phyloP scores from a whole-genome alignment of 2,888 invertebrate species.

The Tyria jacobaeae region DNA sequence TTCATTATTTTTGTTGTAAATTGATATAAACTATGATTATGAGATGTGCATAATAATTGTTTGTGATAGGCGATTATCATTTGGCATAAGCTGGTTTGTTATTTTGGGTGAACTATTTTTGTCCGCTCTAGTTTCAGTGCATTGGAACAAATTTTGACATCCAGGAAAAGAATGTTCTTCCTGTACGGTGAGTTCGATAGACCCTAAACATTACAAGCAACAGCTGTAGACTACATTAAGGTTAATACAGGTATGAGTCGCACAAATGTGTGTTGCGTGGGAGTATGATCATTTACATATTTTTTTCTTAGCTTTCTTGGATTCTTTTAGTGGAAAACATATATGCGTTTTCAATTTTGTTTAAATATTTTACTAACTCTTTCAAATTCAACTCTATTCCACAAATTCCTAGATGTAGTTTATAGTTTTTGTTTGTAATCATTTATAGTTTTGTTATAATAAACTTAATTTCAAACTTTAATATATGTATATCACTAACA shows the following conservation, averaged over 20 bases:
- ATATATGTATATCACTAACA: no score
- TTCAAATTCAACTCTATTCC: not conserved
- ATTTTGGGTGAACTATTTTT: conserved; percentile 85
- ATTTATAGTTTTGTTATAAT: not conserved
- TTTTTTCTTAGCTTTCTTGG: conserved; percentile 54
- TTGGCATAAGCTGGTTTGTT: conserved; percentile 59
- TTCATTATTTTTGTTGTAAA: conserved; percentile 34
- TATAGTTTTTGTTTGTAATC: not conserved
- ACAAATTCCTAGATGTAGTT: not conserved
- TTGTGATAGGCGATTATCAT: conserved; percentile 32
- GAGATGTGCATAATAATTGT: conserved; percentile 36
- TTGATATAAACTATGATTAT: conserved; percentile 35
- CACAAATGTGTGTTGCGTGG: conserved; percentile 58
- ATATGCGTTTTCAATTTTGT: conserved; percentile 26
- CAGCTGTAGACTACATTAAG: conserved; percentile 44
- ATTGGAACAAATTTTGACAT: conserved; percentile 82
- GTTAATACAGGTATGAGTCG: conserved; percentile 37
- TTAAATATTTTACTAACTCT: conserved; percentile 7
- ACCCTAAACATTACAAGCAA: conserved; percentile 36
- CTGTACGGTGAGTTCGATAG: conserved; percentile 72
- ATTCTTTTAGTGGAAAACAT: conserved; percentile 29
- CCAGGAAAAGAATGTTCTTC: conserved; percentile 81
- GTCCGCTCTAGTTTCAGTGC: conserved; percentile 84
- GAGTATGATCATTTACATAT: conserved; percentile 67
- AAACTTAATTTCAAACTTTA: not conserved